phyloP scores from a whole-genome alignment of 2,888 invertebrate species.

The Pseudolycoriella hygida region DNA sequence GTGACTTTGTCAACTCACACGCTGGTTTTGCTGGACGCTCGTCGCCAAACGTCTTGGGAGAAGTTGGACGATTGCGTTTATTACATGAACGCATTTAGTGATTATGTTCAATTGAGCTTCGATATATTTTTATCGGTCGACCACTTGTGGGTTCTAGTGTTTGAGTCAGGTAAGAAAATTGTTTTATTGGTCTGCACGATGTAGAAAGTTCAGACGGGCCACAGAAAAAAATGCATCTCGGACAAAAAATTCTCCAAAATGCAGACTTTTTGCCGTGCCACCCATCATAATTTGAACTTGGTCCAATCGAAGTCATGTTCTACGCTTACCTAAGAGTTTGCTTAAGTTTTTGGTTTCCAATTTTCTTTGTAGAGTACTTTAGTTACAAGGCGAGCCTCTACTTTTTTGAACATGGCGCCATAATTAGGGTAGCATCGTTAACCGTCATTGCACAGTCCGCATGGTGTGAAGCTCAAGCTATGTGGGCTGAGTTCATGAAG shows the following conservation, averaged over 20 bases:
- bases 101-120: conserved; percentile 86
- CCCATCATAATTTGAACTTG: too few species aligned
- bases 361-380: too few species aligned
- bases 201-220: too few species aligned
- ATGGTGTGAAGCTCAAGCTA: conserved; percentile 78
- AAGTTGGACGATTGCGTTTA: conserved; percentile 88
- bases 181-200: too few species aligned
- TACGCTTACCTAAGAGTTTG: too few species aligned
- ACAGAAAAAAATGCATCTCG: too few species aligned
- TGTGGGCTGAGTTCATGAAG: conserved; percentile 86
- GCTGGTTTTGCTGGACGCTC: conserved; percentile 74
- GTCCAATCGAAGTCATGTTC: too few species aligned
- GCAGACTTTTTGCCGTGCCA: too few species aligned
- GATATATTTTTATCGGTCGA: conserved; percentile 86
- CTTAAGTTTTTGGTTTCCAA: too few species aligned
- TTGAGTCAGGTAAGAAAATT: conserved; percentile 58
- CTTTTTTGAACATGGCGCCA: conserved; percentile 39
- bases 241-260: too few species aligned
- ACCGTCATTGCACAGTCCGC: conserved; percentile 95
- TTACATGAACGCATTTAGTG: conserved; percentile 82
- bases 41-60: conserved; percentile 79
- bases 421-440: conserved; percentile 89
- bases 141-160: conserved; percentile 83
- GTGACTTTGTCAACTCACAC: conserved; percentile 79
- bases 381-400: too few species aligned